Evolutionary conservation across 2,888 invertebrate species (phyloP), one percentile per base, ranked within the genome.

Genomic region (Alcis repandata): DNA sequence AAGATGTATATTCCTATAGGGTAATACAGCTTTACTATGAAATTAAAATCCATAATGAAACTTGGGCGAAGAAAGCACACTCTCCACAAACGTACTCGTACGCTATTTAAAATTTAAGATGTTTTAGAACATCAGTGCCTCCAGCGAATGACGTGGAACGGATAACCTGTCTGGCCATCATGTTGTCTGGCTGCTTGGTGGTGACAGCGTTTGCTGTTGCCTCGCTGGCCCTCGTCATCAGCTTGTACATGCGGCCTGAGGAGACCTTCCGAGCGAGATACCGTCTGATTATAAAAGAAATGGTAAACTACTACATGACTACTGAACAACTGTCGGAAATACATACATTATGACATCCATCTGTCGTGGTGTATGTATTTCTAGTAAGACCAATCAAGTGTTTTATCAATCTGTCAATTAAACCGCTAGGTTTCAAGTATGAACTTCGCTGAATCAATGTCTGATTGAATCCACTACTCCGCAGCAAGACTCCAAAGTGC

Each of bases 1-100:
- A 89, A 88, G 77, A 88, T 90, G 85, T 90, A 89, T 19, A 80
- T 90, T 63, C 89, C 90, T 27, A 81, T 90, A 8, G 90, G 90
- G 90, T 90, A 77, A 69, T 32, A 15, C 19, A 0, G 19, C 0
- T 19, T 43, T 11, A 11, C 11, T 41, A 41, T 15, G 10, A 9
- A 43, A 19, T 27, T 27, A 27, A 27, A 27, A 27, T 27, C 27
- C 27, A 27, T 6, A 6, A 6, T 27, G 27, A 27, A 27, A 27
- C 27, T 27, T 27, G 27, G 27, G 27, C 27, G 6, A 27, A 4
- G 27, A 27, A 4, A 6, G 27, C n/a, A n/a, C n/a, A n/a, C n/a
- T n/a, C n/a, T 27, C 27, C 27, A 27, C 27, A 27, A 27, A 27
- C 6, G 6, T 4, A 27, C 27, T 4, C 27, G 6, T 27, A 2